Base-by-base conservation (phyloP, 1,140 invertebrate species). In the Cydia strobilella region DNA sequence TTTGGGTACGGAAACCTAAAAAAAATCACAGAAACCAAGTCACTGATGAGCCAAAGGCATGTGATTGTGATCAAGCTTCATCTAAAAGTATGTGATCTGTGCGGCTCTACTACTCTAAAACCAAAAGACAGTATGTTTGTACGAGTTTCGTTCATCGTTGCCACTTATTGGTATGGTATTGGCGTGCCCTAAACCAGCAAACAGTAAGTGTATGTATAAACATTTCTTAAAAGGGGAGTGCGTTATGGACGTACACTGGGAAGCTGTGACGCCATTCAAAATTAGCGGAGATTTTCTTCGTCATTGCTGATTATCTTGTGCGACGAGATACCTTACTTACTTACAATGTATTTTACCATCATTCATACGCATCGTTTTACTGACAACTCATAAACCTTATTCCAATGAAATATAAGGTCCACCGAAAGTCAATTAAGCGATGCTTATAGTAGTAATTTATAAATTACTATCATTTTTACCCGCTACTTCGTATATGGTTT, bases 211-310 rank as follows among this genome's bases (percentile, higher is more conserved):
- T 23, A 10, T 59, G 3, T 23, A 10, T 0, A 59, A 48, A 3
- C 0, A 20, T 10, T 59, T 59, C 20, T 12, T 59, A 23, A 23
- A 23, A 59, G 3, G 27, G 13, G 6, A 31, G 5, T 3, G 27
- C 27, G 9, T 69, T 69, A 15, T 59, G n/a, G 51, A 23, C 7
- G 20, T 59, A 59, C 18, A 5, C 18, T 69, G n/a, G 15, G n/a
- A n/a, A 6, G 27, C 31, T 39, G 63, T 27, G 18, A 69, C 65
- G 31, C n/a, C 15, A 31, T 31, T 66, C 27, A 69, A 69, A 69
- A 42, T 69, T 39, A 18, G 13, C 31, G 15, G 65, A 69, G 31
- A 59, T 59, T 69, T 69, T 69, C 65, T 18, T 69, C 65, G 65
- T 18, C 65, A 35, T 20, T n/a, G 18, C n/a, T 35, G 42, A 69